phyloP scores from a whole-genome alignment of 2,113 vertebrate species.

The Melospiza georgiana region DNA sequence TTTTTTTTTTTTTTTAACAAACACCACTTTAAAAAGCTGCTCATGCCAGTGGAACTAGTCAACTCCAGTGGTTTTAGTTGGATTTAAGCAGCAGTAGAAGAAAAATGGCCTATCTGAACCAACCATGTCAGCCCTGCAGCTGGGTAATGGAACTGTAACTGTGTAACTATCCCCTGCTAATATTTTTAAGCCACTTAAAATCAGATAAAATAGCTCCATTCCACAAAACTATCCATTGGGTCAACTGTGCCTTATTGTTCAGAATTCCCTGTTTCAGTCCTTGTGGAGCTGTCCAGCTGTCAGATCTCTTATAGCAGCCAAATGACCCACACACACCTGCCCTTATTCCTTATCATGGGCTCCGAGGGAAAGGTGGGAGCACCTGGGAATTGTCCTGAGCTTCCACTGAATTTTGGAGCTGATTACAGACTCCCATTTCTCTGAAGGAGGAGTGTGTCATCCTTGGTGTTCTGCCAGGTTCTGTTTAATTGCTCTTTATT shows the following conservation, averaged over 20 bases:
- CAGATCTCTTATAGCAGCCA: not conserved
- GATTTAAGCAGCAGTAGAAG: not conserved
- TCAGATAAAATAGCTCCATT: not conserved
- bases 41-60: not conserved
- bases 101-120: not conserved
- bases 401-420: not conserved
- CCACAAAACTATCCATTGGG: not conserved
- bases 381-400: not conserved
- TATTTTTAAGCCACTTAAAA: not conserved
- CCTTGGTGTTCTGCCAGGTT: not conserved
- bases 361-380: not conserved
- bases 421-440: not conserved
- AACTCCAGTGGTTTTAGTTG: not conserved
- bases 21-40: not conserved
- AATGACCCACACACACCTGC: not conserved
- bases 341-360: fast-evolving
- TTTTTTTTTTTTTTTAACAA: not conserved
- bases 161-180: not conserved
- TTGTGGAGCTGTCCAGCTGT: not conserved
- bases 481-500: not conserved
- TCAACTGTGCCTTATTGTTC: not conserved
- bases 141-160: not conserved
- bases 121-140: not conserved
- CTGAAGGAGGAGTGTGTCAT: not conserved
- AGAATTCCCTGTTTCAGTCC: not conserved